phyloP scores from a whole-genome alignment of 2,113 vertebrate genomes.

The Pachypanchax playfairii region DNA sequence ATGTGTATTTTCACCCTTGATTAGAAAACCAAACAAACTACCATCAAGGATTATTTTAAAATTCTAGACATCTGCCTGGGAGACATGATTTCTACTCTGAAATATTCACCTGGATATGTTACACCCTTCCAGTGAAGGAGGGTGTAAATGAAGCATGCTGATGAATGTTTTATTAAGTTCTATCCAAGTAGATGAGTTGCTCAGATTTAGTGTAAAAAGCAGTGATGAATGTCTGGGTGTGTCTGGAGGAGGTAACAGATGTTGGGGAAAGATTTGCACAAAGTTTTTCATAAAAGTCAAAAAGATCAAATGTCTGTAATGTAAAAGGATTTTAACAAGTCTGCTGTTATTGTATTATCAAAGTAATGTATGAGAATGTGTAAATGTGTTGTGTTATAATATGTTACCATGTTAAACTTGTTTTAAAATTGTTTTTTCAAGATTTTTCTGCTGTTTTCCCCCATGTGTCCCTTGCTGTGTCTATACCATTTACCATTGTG shows the following conservation, averaged over 20 bases:
- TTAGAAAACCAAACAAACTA: constrained; percentile 21
- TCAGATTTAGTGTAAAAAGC: constrained; percentile 26
- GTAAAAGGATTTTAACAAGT: constrained; percentile 5
- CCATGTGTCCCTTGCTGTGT: too few species aligned
- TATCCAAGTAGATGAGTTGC: constrained; percentile 27
- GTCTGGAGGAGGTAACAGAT: constrained; percentile 33
- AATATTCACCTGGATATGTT: constrained; percentile 56
- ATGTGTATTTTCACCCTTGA: constrained; percentile 9
- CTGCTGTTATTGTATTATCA: background rate
- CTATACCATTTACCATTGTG: too few species aligned
- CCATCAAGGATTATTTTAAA: background rate
- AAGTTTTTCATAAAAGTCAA: too few species aligned
- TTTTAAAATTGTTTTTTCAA: too few species aligned
- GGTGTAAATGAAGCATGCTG: constrained; percentile 28
- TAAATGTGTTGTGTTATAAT: too few species aligned
- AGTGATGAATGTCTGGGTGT: constrained; percentile 39
- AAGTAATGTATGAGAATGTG: too few species aligned
- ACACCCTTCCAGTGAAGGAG: constrained; percentile 50
- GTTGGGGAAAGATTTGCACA: constrained; percentile 12
- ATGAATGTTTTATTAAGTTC: constrained; percentile 67
- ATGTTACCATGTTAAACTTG: too few species aligned
- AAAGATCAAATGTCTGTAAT: constrained; percentile 16
- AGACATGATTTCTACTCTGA: constrained; percentile 47
- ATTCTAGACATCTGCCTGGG: constrained; percentile 11
- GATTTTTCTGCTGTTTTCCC: too few species aligned